Conservation (phyloP, 2,113 vertebrate species). For the Cervus canadensis region DNA sequence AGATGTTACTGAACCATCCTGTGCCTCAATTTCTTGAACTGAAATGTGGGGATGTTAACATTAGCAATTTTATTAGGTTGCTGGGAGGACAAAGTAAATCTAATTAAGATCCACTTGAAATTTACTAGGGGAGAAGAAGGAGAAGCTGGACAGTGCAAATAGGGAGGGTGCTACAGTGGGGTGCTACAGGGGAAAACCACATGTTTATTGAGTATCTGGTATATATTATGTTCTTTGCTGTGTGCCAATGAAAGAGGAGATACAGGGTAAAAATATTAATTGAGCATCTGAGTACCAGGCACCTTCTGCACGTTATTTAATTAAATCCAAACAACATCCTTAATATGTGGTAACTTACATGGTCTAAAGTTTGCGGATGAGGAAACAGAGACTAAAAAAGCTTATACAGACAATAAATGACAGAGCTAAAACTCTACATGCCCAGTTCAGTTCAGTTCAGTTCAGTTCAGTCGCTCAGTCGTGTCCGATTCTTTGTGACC, state of each 20-base stretch:
- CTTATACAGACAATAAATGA: background rate
- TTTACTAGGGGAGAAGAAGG: background rate
- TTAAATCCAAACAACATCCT: background rate
- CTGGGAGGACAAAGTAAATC: background rate
- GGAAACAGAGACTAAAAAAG: background rate
- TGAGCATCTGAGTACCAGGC: background rate
- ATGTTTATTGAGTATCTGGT: background rate
- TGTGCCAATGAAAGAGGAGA: background rate
- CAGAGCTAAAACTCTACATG: background rate
- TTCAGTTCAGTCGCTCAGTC: background rate
- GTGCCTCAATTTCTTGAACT: background rate
- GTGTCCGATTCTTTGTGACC: rapidly evolving
- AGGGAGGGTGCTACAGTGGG: background rate
- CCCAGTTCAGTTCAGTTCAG: background rate
- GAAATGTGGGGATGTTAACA: background rate
- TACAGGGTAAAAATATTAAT: background rate
- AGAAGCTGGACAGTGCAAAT: background rate
- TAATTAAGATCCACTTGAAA: background rate
- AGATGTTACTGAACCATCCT: background rate
- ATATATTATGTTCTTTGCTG: background rate
- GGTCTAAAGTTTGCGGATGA: background rate
- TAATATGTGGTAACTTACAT: background rate
- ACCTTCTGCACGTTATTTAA: conserved; percentile 9
- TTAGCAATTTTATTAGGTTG: background rate
- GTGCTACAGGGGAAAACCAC: background rate